Evolutionary conservation across 2,888 invertebrate species (phyloP), one percentile per base, ranked within the genome.

Genomic region (Cyaniris semiargus): DNA sequence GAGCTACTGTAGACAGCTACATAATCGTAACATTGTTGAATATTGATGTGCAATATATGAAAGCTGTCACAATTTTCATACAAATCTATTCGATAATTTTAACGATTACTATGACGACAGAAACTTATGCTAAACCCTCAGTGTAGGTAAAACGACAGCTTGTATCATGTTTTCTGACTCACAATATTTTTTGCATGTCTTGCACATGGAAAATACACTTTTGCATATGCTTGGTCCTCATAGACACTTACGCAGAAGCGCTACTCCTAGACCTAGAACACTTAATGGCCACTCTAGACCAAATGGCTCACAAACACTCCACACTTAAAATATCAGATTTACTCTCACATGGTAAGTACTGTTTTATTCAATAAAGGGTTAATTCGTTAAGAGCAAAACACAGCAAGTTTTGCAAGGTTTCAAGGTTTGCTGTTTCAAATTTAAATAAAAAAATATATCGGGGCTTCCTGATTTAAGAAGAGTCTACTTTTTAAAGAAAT

Each of bases 261-360:
- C 90, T 94, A 77, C 94, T 94, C 88, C 92, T 94, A 87, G 94
- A 94, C 84, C 91, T 94, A 90, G 94, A 94, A 90, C 92, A 94
- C 90, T 93, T 94, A 81, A 94, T 94, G 94, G 93, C 94, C 84
- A 94, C 94, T 84, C 87, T 94, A 87, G 94, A 94, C 86, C 94
- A 94, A 91, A 94, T 94, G 93, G 93, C 94, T 89, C 91, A 94
- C 85, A 93, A 91, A 88, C 93, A 94, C 85, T 91, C 94, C 83
- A 87, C 91, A 82, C 89, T 94, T 87, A 94, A 94, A 89, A 94
- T 94, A 87, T 94, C 94, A 78, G 94, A 94, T 81, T 86, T 94
- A 85, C 86, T 94, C 71, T 91, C 93, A 84, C 89, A 93, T 86
- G 94, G 94, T 94, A 90, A 94, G 94, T 93, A 34, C 38, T 38